Conservation (phyloP, 2,888 invertebrate species). For the Brachyopa scutellaris region DNA sequence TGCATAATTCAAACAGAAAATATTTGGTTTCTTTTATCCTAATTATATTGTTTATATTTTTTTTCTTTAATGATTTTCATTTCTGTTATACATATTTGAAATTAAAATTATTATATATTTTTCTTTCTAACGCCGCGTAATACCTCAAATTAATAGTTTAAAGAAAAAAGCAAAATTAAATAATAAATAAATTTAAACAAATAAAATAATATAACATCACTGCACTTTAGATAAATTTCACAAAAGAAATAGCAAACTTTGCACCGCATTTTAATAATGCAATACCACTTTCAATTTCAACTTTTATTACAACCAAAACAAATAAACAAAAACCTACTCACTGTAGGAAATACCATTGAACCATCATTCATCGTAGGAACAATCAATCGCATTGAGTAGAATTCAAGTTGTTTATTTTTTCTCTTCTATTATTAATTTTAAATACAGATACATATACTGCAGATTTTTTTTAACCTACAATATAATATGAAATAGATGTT, state of each 20-base stretch:
- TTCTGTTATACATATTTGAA: background rate
- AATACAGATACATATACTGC: conserved; percentile 1
- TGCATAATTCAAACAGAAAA: conserved; percentile 4
- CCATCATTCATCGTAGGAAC: conserved; percentile 67
- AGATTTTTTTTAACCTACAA: background rate
- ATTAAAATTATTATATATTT: conserved; percentile 14
- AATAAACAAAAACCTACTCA: no score
- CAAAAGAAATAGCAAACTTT: conserved; percentile 15
- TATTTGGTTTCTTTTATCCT: background rate
- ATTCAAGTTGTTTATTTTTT: conserved; percentile 18
- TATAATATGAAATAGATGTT: conserved; percentile 38
- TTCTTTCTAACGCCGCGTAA: conserved; percentile 57
- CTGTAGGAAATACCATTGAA: conserved; percentile 54
- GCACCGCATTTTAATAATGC: conserved; percentile 32
- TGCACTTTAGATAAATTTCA: conserved; percentile 49
- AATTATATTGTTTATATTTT: conserved; percentile 6
- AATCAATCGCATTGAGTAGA: conserved; percentile 71
- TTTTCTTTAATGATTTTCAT: background rate
- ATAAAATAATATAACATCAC: background rate
- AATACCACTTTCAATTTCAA: no score
- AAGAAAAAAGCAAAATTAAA: background rate
- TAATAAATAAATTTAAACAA: conserved; percentile 12
- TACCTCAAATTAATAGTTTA: conserved; percentile 61
- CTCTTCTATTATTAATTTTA: background rate
- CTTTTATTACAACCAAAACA: no score